A percentile compares a stretch with the other conserved stretches of the same genome.
Evolutionary conservation across 2,797 vertebrate species (phyloP).

Genomic region (Rhabdomys pumilio): DNA sequence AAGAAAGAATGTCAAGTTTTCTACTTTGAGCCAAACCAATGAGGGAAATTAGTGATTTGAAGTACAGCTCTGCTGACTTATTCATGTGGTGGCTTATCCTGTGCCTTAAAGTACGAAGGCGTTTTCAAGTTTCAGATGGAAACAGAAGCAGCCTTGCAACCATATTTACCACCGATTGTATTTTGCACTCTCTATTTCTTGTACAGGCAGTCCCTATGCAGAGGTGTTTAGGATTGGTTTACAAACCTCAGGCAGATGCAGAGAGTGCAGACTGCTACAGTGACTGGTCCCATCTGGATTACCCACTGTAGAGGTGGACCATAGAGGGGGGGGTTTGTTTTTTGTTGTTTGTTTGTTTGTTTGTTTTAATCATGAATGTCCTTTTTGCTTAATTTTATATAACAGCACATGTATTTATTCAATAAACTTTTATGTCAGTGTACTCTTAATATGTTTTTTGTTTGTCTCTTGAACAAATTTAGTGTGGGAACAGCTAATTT

Average conservation of each 20-base stretch:
- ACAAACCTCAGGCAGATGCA: conserved; percentile 51
- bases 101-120: conserved; percentile 90
- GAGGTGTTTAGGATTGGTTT: conserved; percentile 4
- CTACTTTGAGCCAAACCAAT: conserved; percentile 62
- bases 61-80: conserved; percentile 73
- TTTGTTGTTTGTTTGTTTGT: neutral
- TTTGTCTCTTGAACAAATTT: conserved; percentile 14
- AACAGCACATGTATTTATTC: conserved; percentile 90
- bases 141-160: conserved; percentile 82
- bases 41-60: conserved; percentile 42
- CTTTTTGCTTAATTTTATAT: conserved; percentile 87
- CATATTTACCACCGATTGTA: conserved; percentile 73
- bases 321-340: conserved; percentile 67
- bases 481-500: neutral
- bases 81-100: conserved; percentile 85
- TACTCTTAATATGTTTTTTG: conserved; percentile 42
- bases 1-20: conserved; percentile 52
- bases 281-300: conserved; percentile 71
- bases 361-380: conserved; percentile 82
- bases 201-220: conserved; percentile 69
- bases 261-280: conserved; percentile 72
- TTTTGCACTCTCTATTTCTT: conserved; percentile 82
- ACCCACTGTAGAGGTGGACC: conserved; percentile 78
- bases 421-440: conserved; percentile 86
- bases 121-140: conserved; percentile 77